A percentile compares a stretch with the other conserved stretches of the same genome.
These are phyloP conservation scores for Pagetopsis macropterus DNA, from an alignment of 2,797 vertebrate genomes.

Conservation along the genomic window DNA sequence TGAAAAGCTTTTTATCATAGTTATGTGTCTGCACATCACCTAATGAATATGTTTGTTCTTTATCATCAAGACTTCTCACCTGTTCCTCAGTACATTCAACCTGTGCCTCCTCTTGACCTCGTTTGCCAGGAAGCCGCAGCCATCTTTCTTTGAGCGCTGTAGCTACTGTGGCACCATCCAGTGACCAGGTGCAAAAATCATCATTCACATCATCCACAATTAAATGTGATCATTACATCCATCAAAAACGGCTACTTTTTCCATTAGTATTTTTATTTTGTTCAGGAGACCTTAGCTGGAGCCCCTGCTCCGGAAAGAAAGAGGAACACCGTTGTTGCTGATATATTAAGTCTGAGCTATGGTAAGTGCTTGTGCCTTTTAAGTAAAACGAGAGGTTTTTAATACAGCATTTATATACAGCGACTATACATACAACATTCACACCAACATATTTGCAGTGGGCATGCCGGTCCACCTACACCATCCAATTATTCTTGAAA, in stretches of 20 bases:
- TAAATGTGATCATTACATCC: slow-evolving; percentile 58
- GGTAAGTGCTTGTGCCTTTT: slow-evolving; percentile 84
- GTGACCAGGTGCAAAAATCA: slow-evolving; percentile 19
- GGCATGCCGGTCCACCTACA: slow-evolving; percentile 63
- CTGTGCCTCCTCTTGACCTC: slow-evolving; percentile 59
- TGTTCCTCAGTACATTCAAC: slow-evolving; percentile 35
- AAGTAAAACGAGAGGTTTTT: slow-evolving; percentile 82
- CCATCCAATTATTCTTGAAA: slow-evolving; percentile 62
- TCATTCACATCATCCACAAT: slow-evolving; percentile 3
- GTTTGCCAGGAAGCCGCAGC: slow-evolving; percentile 38
- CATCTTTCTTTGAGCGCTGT: background rate
- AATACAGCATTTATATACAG: slow-evolving; percentile 90
- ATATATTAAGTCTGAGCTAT: slow-evolving; percentile 85
- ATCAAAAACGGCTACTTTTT: slow-evolving; percentile 72
- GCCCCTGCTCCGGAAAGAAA: slow-evolving; percentile 73
- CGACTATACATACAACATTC: slow-evolving; percentile 88
- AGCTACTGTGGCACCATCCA: slow-evolving; percentile 22
- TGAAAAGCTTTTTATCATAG: background rate
- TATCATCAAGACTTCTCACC: slow-evolving; percentile 32
- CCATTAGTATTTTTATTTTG: slow-evolving; percentile 82
- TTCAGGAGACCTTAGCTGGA: slow-evolving; percentile 78
- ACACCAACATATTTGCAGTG: slow-evolving; percentile 75
- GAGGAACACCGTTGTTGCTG: slow-evolving; percentile 81
- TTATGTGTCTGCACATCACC: background rate
- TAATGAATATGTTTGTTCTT: background rate